phyloP scores from a whole-genome alignment of 2,113 vertebrate species.

The Cephalophus harveyi region DNA sequence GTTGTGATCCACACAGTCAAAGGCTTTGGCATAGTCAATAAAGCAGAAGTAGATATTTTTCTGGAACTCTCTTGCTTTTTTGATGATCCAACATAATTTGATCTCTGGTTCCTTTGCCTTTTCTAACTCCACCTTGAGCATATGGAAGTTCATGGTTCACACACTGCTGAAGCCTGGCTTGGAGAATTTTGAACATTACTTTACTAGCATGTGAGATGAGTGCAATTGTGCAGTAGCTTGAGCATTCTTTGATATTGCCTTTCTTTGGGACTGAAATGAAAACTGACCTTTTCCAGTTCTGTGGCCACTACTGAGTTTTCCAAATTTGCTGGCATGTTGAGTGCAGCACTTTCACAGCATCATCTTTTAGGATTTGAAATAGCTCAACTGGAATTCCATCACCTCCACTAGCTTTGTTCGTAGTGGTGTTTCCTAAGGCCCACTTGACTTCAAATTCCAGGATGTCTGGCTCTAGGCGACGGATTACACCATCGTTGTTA shows the following conservation, averaged over 20 bases:
- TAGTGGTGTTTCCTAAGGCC: neutral
- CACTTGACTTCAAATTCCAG: neutral
- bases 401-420: neutral
- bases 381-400: neutral
- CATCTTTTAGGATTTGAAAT: neutral
- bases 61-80: neutral
- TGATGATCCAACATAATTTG: neutral
- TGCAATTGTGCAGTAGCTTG: accelerated
- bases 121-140: neutral
- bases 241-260: neutral
- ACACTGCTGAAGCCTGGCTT: neutral
- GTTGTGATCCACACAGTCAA: neutral
- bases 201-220: neutral
- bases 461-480: neutral
- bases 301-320: neutral
- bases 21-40: neutral
- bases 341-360: neutral
- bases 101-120: neutral
- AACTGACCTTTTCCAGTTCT: neutral
- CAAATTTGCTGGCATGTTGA: neutral
- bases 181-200: neutral
- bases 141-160: neutral
- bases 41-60: neutral
- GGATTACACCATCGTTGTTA: neutral
- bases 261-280: neutral